Evolutionary conservation across 2,888 invertebrate species (phyloP).

Genomic region (Heliconius ethilla): DNA sequence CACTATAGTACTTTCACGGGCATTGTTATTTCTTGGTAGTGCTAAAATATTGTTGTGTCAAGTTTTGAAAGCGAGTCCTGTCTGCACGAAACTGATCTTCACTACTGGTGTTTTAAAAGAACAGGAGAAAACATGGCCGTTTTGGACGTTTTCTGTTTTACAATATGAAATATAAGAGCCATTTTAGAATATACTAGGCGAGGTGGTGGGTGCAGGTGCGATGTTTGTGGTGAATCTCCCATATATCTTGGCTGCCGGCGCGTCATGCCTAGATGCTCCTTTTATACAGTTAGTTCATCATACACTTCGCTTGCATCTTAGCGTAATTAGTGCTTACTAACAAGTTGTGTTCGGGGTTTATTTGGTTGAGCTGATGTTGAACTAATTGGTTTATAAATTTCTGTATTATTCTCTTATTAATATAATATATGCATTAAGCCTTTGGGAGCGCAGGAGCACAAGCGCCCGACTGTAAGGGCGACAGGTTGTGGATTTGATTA

Average conservation of each 20-base stretch:
- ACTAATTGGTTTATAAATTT: conserved; percentile 11
- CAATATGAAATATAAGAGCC: conserved; percentile 44
- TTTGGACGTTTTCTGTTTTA: conserved; percentile 59
- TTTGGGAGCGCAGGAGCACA: no score
- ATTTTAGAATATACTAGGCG: conserved; percentile 47
- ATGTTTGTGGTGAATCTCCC: conserved; percentile 73
- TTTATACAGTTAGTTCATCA: conserved; percentile 53
- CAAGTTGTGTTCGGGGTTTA: conserved; percentile 30
- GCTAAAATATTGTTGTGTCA: conserved; percentile 73
- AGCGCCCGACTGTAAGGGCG: no score
- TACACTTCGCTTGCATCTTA: conserved; percentile 46
- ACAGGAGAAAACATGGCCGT: conserved; percentile 54
- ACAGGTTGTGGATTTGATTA: no score
- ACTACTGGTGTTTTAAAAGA: conserved; percentile 58
- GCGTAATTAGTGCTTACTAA: conserved; percentile 43
- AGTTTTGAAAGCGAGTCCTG: conserved; percentile 58
- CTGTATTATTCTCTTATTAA: neutral
- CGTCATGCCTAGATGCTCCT: conserved; percentile 65
- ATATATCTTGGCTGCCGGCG: conserved; percentile 72
- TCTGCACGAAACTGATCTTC: conserved; percentile 65
- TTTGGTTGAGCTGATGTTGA: conserved; percentile 16
- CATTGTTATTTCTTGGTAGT: conserved; percentile 76
- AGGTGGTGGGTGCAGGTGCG: conserved; percentile 65
- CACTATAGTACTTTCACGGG: conserved; percentile 64
- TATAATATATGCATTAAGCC: no score